Percentiles rank a stretch among this genome's conserved stretches.
Conservation (phyloP, 1,140 invertebrate species). For the Atopsyche davidsoni region DNA sequence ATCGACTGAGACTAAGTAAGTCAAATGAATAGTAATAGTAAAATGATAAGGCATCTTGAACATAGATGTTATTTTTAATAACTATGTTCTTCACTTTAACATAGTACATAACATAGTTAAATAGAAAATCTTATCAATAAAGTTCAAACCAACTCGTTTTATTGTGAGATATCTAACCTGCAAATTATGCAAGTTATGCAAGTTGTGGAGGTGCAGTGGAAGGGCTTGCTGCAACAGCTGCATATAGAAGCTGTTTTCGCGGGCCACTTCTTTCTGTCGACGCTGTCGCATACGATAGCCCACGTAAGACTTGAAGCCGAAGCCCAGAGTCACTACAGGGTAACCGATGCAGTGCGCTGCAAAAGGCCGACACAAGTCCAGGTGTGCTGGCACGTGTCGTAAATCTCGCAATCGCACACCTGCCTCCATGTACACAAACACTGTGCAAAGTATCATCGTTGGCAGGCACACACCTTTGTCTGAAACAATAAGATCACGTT, state of each 20-base stretch:
- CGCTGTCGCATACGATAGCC: slow-evolving; percentile 87
- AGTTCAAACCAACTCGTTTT: not conserved
- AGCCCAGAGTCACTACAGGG: slow-evolving; percentile 94
- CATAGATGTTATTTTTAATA: too few relatives aligned
- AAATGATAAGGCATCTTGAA: too few relatives aligned
- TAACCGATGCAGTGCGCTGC: slow-evolving; percentile 98
- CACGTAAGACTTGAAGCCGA: slow-evolving; percentile 93
- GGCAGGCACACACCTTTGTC: slow-evolving; percentile 92
- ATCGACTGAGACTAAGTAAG: not conserved
- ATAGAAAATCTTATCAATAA: too few relatives aligned
- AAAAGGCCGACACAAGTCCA: slow-evolving; percentile 94
- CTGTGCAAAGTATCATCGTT: slow-evolving; percentile 88
- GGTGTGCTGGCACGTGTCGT: slow-evolving; percentile 81
- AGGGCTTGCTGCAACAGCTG: slow-evolving; percentile 87
- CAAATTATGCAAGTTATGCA: not conserved
- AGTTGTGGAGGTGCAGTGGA: slow-evolving; percentile 45
- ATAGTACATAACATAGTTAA: too few relatives aligned
- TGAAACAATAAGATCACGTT: slow-evolving; percentile 49
- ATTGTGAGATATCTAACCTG: not conserved
- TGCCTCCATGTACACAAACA: slow-evolving; percentile 94
- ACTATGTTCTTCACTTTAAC: too few relatives aligned
- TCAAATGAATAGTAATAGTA: not conserved
- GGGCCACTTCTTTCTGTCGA: slow-evolving; percentile 87
- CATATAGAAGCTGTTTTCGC: slow-evolving; percentile 94
- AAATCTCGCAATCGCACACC: slow-evolving; percentile 81